Evolutionary conservation across 2,797 vertebrate genomes (phyloP), one percentile per base, ranked within the genome.

Genomic region (Nyctalus aviator): DNA sequence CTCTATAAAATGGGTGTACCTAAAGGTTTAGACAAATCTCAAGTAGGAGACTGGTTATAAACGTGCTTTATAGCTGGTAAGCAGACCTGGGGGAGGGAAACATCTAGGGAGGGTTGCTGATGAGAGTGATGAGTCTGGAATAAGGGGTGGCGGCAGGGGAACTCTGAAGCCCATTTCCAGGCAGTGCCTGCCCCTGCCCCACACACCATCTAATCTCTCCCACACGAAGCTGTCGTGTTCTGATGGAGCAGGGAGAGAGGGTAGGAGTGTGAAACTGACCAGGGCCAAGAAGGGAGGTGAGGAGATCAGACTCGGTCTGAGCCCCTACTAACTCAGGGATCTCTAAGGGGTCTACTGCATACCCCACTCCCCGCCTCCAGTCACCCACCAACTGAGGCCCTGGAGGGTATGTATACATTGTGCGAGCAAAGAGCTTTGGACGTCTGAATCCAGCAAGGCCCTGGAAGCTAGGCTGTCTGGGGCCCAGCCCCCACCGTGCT

Each of bases 401-500:
- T 32, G 48, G 53, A 75, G 71, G 1, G 2, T 84, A 48, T 17
- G 50, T 55, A 76, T 55, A 76, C 57, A 77, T 12, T 90, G 53
- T 72, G 41, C 69, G 88, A 95, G 59, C 81, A 93, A 91, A 90
- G 41, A 88, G 82, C 57, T 68, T 89, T 94, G 75, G 59, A 46
- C 30, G 12, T 48, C 44, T 88, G 66, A 90, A 84, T 30, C 15
- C 12, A 89, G 69, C 90, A 68, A 68, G 75, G 72, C 55, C 93
- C 79, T 72, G 84, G 82, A 95, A 96, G 91, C 82, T 86, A 59
- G n/a, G n/a, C 59, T 79, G 64, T 27, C 82, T 90, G 88, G 96
- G 69, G 41, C 92, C 96, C 95, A 95, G 85, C 90, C 90, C 84
- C 92, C 93, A 95, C 85, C 7, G 32, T 55, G 75, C 96, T 93